A percentile compares a stretch with the other conserved stretches of the same genome.
Conservation (phyloP, 2,797 vertebrate genomes). For the Sternotherus odoratus region DNA sequence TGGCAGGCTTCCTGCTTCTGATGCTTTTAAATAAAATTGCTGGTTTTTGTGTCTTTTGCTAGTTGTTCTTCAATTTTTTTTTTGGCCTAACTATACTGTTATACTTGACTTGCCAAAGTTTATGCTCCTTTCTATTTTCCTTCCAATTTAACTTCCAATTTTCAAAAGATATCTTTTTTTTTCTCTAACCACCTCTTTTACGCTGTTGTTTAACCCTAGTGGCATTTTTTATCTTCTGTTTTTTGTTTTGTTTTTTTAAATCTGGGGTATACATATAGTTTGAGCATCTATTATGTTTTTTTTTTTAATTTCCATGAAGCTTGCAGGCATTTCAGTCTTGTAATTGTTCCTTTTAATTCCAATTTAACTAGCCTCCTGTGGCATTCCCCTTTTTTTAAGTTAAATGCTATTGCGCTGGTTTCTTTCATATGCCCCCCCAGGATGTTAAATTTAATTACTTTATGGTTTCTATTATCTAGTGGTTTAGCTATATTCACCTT, state of each 20-base stretch:
- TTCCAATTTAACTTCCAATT: no score
- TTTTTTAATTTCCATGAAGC: neutral
- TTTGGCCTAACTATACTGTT: neutral
- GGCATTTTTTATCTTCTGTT: no score
- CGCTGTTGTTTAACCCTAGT: no score
- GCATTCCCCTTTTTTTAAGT: neutral
- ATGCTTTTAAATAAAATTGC: neutral
- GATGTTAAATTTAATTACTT: neutral
- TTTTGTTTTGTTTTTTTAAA: no score
- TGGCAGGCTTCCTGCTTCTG: neutral
- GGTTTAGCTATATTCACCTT: neutral
- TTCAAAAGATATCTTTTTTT: no score
- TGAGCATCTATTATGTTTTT: neutral
- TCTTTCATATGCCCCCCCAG: neutral
- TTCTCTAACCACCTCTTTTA: no score
- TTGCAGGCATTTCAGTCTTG: neutral
- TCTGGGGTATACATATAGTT: neutral
- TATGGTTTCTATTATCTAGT: neutral
- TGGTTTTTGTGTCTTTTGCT: neutral
- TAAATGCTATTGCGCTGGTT: neutral
- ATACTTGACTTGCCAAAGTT: no score
- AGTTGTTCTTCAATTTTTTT: neutral
- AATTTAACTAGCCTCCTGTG: neutral
- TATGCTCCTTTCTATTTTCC: no score
- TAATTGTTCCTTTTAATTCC: neutral